Evolutionary conservation across 2,113 vertebrate genomes (phyloP), one percentile per base, ranked within the genome.

Genomic region (Antechinus flavipes): DNA sequence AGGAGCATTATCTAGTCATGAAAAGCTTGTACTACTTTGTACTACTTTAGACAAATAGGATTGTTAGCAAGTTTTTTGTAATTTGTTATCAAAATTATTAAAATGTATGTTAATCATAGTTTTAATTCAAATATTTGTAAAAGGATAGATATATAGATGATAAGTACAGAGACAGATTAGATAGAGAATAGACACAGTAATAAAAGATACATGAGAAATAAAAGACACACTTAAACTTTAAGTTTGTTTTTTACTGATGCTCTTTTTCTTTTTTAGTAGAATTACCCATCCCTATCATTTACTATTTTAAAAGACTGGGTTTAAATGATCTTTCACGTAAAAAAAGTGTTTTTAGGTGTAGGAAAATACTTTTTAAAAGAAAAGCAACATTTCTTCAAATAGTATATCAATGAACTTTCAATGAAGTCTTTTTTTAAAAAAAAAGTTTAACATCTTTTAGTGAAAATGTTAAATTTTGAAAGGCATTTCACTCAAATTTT

Each of bases 391-490:
- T 35, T 49, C 4, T 90, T 92, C 46, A 95, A 94, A 93, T 50
- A 92, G 92, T 52, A 91, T 49, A 4, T 61, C 52, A 93, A 90
- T 91, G 50, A 47, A 93, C 53, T 55, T 95, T 95, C 49, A 91
- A n/a, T n/a, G 46, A 76, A 90, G 54, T 68, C 4, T 84, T 84
- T 42, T 84, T n/a, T 42, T 68, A n/a, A 16, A 76, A 76, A 14
- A n/a, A 19, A 76, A 24, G 54, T 12, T 92, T 89, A 95, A 89
- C 11, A 84, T 93, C n/a, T 90, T 26, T 53, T 54, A 92, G 24
- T 12, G 96, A 95, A 68, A 96, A 90, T 68, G 53, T 91, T 95
- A 55, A 42, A 91, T 95, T 84, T 96, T 49, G 25, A 42, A 42
- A 84, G 16, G 68, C 68, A 22, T 42, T 84, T 84, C 42, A 42